Base-by-base conservation (phyloP, 2,888 invertebrate species). In the Cordilura impudica region DNA sequence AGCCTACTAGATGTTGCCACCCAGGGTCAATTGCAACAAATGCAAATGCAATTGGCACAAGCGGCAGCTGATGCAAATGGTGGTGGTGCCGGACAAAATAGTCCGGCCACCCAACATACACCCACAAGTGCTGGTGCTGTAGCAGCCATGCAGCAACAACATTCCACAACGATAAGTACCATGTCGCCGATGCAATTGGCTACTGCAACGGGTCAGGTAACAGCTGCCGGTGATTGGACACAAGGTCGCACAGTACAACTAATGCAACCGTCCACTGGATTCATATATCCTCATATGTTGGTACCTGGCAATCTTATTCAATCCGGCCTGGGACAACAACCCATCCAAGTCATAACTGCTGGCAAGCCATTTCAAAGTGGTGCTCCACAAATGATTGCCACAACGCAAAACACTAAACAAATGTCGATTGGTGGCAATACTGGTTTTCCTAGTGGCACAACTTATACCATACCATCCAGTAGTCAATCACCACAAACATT, bases 291-390 rank as follows among this genome's bases (percentile, higher is more conserved):
- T 0, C 96, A 95, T 86, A 95, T 97, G 77, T 89, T 97, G 23
- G 95, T 97, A 93, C 95, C 96, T 0, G 93, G 96, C 1, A 94
- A 94, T 87, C 91, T 96, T 6, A 92, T 96, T 87, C 95, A 87
- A 60, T 84, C 87, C 0, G 86, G 88, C 0, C 71, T 90, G 6
- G 89, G 89, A 0, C 89, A 89, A 75, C 90, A 89, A 79, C 89
- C 89, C 10, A 90, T 90, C 45, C 75, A 83, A 77, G 83, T 83
- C 12, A 96, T 96, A 81, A 93, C 96, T 6, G 93, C 95, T 18
- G 93, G 95, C 23, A 97, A 97, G 87, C 94, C 96, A 3, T 96
- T 96, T 88, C 96, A 95, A 88, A 93, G 95, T 53, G 94, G 94
- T 83, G 94, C 94, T 82, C 95, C 95, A 0, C 96, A 96, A 86